These are phyloP conservation scores for Callospermophilus lateralis DNA, from an alignment of 2,113 vertebrate species.

Conservation along the genomic window DNA sequence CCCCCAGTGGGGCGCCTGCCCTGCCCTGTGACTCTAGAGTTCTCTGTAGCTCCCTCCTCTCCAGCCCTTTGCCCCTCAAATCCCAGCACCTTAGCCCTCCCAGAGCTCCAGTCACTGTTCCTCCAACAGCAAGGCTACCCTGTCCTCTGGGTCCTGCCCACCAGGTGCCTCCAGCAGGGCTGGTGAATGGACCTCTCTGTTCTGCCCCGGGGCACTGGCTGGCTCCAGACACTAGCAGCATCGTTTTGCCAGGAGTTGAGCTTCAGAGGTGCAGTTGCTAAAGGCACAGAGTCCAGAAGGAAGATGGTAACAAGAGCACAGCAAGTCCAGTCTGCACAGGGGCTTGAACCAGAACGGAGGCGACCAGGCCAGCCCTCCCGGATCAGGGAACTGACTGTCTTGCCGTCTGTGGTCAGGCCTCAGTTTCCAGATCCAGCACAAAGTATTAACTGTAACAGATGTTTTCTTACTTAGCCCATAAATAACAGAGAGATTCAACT, in stretches of 20 bases:
- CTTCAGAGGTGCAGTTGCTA: not conserved
- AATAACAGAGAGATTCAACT: not conserved
- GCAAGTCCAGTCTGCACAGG: not conserved
- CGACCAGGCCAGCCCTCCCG: too few species aligned
- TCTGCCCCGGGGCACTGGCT: not conserved
- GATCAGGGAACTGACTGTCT: not conserved
- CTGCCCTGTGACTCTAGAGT: not conserved
- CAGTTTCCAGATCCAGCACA: not conserved
- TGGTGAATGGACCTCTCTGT: too few species aligned
- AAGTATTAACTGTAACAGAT: not conserved
- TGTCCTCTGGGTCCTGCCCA: not conserved
- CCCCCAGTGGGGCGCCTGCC: not conserved
- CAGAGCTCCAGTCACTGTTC: not conserved
- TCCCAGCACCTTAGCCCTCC: not conserved
- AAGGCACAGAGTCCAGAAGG: not conserved
- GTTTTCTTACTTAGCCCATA: not conserved
- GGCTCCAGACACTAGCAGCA: not conserved
- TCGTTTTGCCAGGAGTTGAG: not conserved
- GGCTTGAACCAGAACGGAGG: not conserved
- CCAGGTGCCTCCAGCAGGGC: not conserved
- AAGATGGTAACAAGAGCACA: not conserved
- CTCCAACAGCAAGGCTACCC: too few species aligned
- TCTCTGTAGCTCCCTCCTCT: not conserved
- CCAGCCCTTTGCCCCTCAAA: not conserved
- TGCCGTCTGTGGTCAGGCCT: fast-evolving